Evolutionary conservation across 2,888 invertebrate genomes (phyloP).

Genomic region (Mycogona germanica): DNA sequence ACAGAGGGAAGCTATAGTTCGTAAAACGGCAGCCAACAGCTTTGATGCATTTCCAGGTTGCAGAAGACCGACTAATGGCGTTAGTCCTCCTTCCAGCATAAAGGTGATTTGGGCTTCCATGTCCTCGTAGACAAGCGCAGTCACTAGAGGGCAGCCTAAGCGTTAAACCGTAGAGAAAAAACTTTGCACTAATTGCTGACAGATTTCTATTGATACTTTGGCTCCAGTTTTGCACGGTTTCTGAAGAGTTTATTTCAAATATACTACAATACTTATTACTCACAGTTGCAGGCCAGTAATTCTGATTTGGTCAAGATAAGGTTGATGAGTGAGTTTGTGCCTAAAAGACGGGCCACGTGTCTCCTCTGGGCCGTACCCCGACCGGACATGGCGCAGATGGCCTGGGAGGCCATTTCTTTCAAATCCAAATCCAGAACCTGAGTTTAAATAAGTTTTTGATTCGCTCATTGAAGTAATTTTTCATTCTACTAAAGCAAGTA

Average conservation of each 20-base stretch:
- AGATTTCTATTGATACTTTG: no score
- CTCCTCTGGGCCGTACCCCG: conserved; percentile 6
- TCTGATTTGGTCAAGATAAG: conserved; percentile 15
- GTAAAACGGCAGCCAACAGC: background rate
- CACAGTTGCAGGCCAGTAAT: background rate
- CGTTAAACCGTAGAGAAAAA: no score
- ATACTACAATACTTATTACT: background rate
- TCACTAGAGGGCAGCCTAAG: conserved; percentile 13
- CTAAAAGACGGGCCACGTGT: conserved; percentile 10
- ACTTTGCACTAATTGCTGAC: no score
- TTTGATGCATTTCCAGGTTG: background rate
- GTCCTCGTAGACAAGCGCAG: conserved; percentile 16
- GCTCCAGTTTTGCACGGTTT: no score
- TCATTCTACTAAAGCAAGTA: no score
- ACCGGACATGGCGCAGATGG: conserved; percentile 14
- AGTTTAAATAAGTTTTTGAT: no score
- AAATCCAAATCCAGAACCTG: conserved; percentile 15
- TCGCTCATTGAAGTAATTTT: no score
- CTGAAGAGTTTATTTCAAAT: no score
- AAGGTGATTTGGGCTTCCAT: conserved; percentile 12
- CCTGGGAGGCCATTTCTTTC: conserved; percentile 7
- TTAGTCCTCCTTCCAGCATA: conserved; percentile 16
- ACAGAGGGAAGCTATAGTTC: conserved; percentile 1
- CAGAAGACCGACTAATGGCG: conserved; percentile 8
- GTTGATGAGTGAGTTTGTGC: conserved; percentile 13